Conservation (phyloP, 2,797 vertebrate genomes). For the Spatula clypeata region DNA sequence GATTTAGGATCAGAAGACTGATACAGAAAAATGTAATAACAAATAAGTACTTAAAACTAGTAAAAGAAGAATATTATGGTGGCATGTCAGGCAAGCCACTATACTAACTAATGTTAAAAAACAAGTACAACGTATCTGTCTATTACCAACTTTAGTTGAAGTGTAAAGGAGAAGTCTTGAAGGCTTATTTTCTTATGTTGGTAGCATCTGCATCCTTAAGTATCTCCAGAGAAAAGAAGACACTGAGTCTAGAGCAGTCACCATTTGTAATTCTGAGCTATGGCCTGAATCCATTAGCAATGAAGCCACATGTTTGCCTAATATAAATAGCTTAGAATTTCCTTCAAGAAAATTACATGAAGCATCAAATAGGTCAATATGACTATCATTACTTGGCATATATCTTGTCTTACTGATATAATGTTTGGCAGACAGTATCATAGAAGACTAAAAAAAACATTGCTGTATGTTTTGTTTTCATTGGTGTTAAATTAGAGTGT, state of each 20-base stretch:
- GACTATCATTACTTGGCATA: slow-evolving; percentile 57
- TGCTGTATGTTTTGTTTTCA: slow-evolving; percentile 51
- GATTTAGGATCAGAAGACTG: background rate
- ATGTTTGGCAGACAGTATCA: slow-evolving; percentile 39
- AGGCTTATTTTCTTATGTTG: background rate
- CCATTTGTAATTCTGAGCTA: slow-evolving; percentile 60
- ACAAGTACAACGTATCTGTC: background rate
- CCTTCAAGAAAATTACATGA: slow-evolving; percentile 66
- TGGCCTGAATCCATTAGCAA: slow-evolving; percentile 45
- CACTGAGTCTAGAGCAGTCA: background rate
- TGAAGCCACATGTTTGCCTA: slow-evolving; percentile 56
- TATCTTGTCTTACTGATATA: slow-evolving; percentile 57
- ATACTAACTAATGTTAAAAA: background rate
- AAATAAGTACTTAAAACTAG: background rate
- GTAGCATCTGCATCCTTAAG: slow-evolving; percentile 39
- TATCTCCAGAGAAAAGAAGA: slow-evolving; percentile 7
- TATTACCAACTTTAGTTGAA: background rate
- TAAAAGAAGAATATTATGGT: background rate
- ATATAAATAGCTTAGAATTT: slow-evolving; percentile 69
- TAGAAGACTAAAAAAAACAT: slow-evolving; percentile 43
- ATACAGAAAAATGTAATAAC: background rate
- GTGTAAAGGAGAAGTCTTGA: background rate
- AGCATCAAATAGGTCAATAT: slow-evolving; percentile 60
- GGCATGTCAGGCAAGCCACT: background rate
- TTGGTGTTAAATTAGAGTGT: slow-evolving; percentile 36